These are phyloP conservation scores for Calephelis nemesis DNA, from an alignment of 1,140 invertebrate species.

Conservation along the genomic window DNA sequence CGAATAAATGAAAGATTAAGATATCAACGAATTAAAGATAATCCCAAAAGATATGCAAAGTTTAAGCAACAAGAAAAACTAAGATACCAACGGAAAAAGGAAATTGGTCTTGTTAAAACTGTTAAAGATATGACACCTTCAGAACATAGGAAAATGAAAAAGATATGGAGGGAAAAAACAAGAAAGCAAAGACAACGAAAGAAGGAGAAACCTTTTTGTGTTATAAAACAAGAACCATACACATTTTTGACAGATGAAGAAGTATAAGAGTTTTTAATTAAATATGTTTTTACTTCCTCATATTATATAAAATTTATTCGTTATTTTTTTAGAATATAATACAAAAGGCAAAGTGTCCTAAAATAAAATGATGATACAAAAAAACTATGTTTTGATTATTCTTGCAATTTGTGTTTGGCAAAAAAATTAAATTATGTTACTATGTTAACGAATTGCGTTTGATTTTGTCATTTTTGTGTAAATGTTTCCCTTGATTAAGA, in stretches of 20 bases:
- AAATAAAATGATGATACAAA: no score
- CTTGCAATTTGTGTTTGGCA: no score
- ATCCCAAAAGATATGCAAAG: neutral
- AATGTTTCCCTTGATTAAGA: no score
- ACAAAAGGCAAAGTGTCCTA: no score
- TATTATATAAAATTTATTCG: no score
- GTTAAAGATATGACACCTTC: neutral
- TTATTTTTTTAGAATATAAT: no score
- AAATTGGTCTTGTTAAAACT: neutral
- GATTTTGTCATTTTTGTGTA: no score
- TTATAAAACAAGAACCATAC: neutral
- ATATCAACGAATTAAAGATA: conserved; percentile 8
- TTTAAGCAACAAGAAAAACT: neutral
- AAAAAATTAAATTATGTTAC: no score
- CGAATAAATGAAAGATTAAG: neutral
- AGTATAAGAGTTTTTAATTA: neutral
- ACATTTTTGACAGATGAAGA: neutral
- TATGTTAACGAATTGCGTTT: no score
- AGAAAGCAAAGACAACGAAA: neutral
- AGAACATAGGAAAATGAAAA: conserved; percentile 1
- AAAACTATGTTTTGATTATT: no score
- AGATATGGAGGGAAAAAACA: neutral
- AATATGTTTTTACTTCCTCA: neutral
- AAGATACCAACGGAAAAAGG: neutral
- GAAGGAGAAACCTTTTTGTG: neutral